Evolutionary conservation across 2,113 vertebrate genomes (phyloP).

Genomic region (Mystacornis crossleyi): DNA sequence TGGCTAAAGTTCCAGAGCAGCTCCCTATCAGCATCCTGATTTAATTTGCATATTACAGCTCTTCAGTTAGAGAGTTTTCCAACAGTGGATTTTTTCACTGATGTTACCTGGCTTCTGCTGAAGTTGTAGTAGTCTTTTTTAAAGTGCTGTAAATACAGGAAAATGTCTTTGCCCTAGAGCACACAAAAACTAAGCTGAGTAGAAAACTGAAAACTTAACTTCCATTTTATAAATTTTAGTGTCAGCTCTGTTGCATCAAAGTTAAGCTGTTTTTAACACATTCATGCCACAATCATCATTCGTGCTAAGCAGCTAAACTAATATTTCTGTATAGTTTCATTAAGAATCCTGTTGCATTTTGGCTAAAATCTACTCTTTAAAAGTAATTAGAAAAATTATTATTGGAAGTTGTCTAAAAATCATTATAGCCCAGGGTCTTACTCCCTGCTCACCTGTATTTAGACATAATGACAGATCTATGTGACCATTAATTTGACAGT

Average conservation of each 20-base stretch:
- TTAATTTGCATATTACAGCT: not conserved
- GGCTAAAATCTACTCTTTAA: not conserved
- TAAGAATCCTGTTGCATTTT: not conserved
- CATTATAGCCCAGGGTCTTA: not conserved
- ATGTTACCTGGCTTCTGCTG: not conserved
- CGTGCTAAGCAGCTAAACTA: not conserved
- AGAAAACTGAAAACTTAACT: not conserved
- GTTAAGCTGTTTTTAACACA: not conserved
- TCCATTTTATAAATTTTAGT: not conserved
- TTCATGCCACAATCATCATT: not conserved
- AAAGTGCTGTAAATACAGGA: not conserved
- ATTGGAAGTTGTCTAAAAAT: not conserved
- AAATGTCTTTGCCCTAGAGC: not conserved
- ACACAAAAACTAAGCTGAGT: not conserved
- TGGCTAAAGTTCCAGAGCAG: no score
- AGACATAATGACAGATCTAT: not conserved
- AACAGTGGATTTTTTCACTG: not conserved
- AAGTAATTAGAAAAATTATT: not conserved
- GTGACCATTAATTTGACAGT: not conserved
- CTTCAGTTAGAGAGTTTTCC: not conserved
- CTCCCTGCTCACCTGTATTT: fast-evolving
- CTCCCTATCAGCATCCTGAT: not conserved
- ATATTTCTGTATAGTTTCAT: not conserved
- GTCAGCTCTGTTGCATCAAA: not conserved
- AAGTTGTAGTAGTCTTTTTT: not conserved